A percentile compares a stretch with the other conserved stretches of the same genome.
Conservation (phyloP, 1,140 invertebrate species). For the Drosophila pachea region DNA sequence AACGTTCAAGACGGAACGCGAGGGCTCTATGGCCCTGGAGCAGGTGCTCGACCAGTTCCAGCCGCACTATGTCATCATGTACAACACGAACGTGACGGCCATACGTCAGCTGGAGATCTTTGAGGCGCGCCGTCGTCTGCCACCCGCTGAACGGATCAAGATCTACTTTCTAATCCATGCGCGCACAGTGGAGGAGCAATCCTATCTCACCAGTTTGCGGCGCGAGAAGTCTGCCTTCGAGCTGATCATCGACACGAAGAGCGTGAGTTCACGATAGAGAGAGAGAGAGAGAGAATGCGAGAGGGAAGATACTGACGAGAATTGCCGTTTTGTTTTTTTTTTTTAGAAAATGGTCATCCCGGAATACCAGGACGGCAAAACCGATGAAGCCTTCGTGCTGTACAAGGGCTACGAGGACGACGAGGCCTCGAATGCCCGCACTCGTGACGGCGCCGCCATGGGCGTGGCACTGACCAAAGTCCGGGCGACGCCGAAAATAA, state of each 20-base stretch:
- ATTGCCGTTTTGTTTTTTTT: constrained; percentile 28
- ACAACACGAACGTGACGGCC: constrained; percentile 92
- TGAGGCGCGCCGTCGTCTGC: constrained; percentile 86
- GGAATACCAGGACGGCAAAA: constrained; percentile 93
- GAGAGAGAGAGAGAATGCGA: neutral
- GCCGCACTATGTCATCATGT: constrained; percentile 93
- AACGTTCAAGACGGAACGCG: constrained; percentile 85
- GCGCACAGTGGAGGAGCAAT: constrained; percentile 96
- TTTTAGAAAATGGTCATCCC: constrained; percentile 93
- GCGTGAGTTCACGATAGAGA: constrained; percentile 81
- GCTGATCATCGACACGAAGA: constrained; percentile 92
- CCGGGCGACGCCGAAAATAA: constrained; percentile 82
- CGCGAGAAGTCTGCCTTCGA: constrained; percentile 97
- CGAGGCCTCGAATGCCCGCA: constrained; percentile 79
- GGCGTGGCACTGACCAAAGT: constrained; percentile 46
- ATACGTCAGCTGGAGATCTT: constrained; percentile 93
- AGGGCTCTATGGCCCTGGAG: constrained; percentile 85
- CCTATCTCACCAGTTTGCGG: constrained; percentile 92
- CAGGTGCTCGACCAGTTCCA: constrained; percentile 83
- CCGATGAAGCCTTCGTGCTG: constrained; percentile 84
- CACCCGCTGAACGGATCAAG: constrained; percentile 82
- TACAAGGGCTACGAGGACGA: constrained; percentile 79
- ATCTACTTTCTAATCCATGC: constrained; percentile 95
- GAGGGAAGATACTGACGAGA: neutral
- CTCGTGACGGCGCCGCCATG: constrained; percentile 84